These are phyloP conservation scores for Xyliphius kryptos DNA, from an alignment of 2,113 vertebrate species.

Conservation along the genomic window DNA sequence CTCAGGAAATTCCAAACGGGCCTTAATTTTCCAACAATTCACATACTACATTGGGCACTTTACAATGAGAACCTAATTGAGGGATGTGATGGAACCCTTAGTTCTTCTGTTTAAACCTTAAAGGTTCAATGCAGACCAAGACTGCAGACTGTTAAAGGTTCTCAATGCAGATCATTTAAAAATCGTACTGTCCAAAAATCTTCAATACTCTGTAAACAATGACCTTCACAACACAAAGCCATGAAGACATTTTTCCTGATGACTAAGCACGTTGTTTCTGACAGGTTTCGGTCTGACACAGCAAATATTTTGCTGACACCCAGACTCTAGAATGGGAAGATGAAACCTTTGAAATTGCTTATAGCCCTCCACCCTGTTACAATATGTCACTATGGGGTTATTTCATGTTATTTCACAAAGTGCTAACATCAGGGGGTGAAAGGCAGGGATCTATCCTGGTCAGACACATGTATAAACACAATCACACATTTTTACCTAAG, in stretches of 20 bases:
- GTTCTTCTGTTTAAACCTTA: no score
- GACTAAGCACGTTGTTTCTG: conserved; percentile 5
- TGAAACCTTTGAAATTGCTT: conserved; percentile 36
- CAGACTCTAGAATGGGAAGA: conserved; percentile 33
- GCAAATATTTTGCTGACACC: conserved; percentile 50
- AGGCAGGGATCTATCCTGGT: no score
- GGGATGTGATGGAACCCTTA: neutral
- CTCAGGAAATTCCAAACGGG: neutral
- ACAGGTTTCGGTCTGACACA: conserved; percentile 44
- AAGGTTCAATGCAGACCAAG: no score
- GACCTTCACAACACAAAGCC: no score
- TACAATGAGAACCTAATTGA: neutral
- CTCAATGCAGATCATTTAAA: no score
- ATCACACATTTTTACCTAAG: no score
- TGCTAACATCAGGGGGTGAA: no score
- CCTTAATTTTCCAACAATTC: neutral
- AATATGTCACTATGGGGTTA: neutral
- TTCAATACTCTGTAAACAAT: no score
- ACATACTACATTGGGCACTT: conserved; percentile 1
- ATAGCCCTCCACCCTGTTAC: neutral
- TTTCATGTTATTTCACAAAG: neutral
- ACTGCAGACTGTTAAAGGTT: no score
- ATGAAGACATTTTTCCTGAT: conserved; percentile 22
- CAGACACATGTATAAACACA: no score
- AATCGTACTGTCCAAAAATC: no score